These are phyloP conservation scores for Spodoptera litura DNA, from an alignment of 1,140 invertebrate species.

Conservation along the genomic window DNA sequence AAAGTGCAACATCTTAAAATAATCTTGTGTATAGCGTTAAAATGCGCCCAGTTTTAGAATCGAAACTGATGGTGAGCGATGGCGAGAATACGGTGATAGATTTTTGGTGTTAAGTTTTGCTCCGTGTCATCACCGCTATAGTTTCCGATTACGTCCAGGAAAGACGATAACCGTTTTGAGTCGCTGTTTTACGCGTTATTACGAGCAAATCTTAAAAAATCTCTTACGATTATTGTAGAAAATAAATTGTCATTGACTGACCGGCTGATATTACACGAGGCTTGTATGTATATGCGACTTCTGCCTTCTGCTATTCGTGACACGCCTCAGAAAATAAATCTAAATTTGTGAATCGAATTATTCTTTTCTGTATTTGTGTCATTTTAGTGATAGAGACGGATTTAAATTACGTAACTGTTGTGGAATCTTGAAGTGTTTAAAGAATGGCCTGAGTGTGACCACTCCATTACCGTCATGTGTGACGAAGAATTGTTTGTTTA, in stretches of 20 bases:
- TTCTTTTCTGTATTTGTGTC: slow-evolving; percentile 82
- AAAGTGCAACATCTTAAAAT: slow-evolving; percentile 76
- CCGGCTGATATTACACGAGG: slow-evolving; percentile 86
- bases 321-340: slow-evolving; percentile 85
- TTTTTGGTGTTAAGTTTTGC: slow-evolving; percentile 86
- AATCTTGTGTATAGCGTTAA: slow-evolving; percentile 76
- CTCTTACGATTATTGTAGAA: slow-evolving; percentile 75
- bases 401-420: slow-evolving; percentile 85
- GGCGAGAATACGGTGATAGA: slow-evolving; percentile 85
- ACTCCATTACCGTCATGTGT: slow-evolving; percentile 85
- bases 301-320: slow-evolving; percentile 84
- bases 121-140: slow-evolving; percentile 82
- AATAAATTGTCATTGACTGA: slow-evolving; percentile 85
- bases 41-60: slow-evolving; percentile 83
- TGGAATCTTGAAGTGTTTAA: slow-evolving; percentile 83
- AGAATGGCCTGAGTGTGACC: slow-evolving; percentile 85
- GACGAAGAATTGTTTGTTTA: slow-evolving; percentile 86
- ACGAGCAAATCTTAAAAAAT: slow-evolving; percentile 70
- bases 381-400: slow-evolving; percentile 82
- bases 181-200: slow-evolving; percentile 75
- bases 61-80: slow-evolving; percentile 84
- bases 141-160: slow-evolving; percentile 74
- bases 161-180: slow-evolving; percentile 74
- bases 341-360: slow-evolving; percentile 82
- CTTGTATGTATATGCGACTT: slow-evolving; percentile 86